A percentile compares a stretch with the other conserved stretches of the same genome.
Evolutionary conservation across 2,797 vertebrate genomes (phyloP).

Genomic region (Pseudomugil tenellus): DNA sequence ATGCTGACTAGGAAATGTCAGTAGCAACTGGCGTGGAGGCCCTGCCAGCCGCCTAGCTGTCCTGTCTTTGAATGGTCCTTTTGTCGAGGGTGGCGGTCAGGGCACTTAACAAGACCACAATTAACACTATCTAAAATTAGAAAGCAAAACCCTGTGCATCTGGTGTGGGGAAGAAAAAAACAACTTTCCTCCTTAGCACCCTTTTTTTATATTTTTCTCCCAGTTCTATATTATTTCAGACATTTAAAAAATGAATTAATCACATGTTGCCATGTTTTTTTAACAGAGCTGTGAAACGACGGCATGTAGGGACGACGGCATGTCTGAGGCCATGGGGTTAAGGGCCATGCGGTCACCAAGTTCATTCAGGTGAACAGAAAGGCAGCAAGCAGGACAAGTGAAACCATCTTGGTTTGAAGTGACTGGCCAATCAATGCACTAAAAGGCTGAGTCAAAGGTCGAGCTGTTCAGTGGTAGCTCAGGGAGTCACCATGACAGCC

Average conservation of each 20-base stretch:
- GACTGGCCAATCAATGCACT: constrained; percentile 77
- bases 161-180: constrained; percentile 29
- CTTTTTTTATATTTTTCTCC: not conserved
- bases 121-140: constrained; percentile 86
- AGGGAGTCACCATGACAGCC: constrained; percentile 70
- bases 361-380: constrained; percentile 57
- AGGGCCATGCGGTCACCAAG: constrained; percentile 21
- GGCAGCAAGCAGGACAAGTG: constrained; percentile 24
- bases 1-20: constrained; percentile 75
- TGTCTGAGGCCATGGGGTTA: constrained; percentile 39
- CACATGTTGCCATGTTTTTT: constrained; percentile 24
- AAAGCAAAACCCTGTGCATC: constrained; percentile 59
- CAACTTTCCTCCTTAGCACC: not conserved
- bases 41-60: constrained; percentile 67
- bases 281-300: constrained; percentile 20
- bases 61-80: constrained; percentile 69
- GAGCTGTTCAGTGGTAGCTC: constrained; percentile 67
- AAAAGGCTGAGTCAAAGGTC: constrained; percentile 80
- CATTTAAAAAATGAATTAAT: constrained; percentile 21
- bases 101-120: constrained; percentile 83
- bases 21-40: constrained; percentile 80
- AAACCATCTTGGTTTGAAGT: constrained; percentile 71
- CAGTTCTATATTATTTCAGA: constrained; percentile 29
- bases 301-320: constrained; percentile 15
- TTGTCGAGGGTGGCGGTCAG: constrained; percentile 84